Conservation (phyloP, 2,113 vertebrate species). For the Leuciscus idus region DNA sequence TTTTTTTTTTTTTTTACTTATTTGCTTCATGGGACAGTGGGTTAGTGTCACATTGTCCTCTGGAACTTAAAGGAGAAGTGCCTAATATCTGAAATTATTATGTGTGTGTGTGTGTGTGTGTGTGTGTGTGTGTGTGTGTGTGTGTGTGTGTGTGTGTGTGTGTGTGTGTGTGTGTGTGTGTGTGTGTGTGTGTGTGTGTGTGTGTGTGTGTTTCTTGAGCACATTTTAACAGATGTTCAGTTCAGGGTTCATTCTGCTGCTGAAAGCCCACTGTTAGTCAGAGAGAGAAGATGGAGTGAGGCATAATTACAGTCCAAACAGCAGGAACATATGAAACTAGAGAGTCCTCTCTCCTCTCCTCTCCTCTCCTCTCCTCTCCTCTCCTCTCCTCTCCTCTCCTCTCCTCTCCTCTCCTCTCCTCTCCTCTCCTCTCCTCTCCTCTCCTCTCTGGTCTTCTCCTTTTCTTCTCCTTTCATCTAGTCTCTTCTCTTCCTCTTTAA, state of each 20-base stretch:
- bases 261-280: conserved; percentile 38
- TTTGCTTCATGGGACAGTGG: not conserved
- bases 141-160: conserved; percentile 25
- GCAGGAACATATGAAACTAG: conserved; percentile 40
- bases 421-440: conserved; percentile 24
- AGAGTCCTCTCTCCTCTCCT: not conserved
- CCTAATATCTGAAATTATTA: not conserved
- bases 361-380: not conserved
- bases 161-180: conserved; percentile 19
- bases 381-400: not conserved
- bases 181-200: conserved; percentile 32
- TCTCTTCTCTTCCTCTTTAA: not conserved
- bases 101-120: conserved; percentile 32
- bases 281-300: conserved; percentile 10
- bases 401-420: not conserved
- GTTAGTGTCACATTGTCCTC: not conserved
- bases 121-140: conserved; percentile 2
- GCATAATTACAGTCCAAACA: conserved; percentile 41
- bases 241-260: conserved; percentile 35
- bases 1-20: not conserved
- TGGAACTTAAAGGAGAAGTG: not conserved
- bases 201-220: conserved; percentile 29
- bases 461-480: not conserved
- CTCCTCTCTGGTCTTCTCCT: not conserved
- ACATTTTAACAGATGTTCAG: conserved; percentile 51